Percentiles rank a stretch among this genome's conserved stretches.
phyloP scores from a whole-genome alignment of 2,888 invertebrate genomes.

The Conomelus anceps region DNA sequence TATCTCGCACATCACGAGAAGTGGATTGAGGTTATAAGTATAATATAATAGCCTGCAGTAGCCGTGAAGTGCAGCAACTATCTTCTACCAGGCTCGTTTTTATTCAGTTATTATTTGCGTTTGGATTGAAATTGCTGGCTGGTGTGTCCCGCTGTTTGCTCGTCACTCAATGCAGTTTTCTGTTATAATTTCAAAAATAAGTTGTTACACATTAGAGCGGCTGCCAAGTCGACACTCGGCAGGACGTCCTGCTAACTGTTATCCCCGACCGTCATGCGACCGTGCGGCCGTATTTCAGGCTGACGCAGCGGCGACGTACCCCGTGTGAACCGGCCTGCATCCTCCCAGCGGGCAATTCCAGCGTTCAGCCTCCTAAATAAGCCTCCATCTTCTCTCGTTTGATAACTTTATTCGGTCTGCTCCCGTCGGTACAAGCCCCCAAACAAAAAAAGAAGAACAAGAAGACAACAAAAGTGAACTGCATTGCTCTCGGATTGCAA shows the following conservation, averaged over 20 bases:
- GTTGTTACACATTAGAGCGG: conserved; percentile 1
- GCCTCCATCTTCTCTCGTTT: no score
- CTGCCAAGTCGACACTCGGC: conserved; percentile 6
- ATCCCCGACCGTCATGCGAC: neutral
- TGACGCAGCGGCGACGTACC: neutral
- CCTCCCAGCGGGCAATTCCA: neutral
- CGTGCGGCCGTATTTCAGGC: neutral
- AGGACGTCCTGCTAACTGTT: neutral
- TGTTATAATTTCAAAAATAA: neutral
- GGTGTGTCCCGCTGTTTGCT: neutral
- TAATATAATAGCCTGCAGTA: no score
- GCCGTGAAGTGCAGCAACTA: neutral
- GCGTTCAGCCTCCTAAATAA: neutral
- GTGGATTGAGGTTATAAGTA: neutral
- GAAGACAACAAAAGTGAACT: neutral
- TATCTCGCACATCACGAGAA: neutral
- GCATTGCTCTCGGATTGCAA: neutral
- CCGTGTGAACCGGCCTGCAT: neutral
- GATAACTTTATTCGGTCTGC: neutral
- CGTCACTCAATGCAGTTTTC: neutral
- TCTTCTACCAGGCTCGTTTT: neutral
- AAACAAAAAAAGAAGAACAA: neutral
- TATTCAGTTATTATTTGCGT: neutral
- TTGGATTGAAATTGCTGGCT: neutral
- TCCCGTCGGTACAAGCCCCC: neutral